Evolutionary conservation across 1,140 invertebrate species (phyloP), one percentile per base, ranked within the genome.

Genomic region (Drosophila pandora): DNA sequence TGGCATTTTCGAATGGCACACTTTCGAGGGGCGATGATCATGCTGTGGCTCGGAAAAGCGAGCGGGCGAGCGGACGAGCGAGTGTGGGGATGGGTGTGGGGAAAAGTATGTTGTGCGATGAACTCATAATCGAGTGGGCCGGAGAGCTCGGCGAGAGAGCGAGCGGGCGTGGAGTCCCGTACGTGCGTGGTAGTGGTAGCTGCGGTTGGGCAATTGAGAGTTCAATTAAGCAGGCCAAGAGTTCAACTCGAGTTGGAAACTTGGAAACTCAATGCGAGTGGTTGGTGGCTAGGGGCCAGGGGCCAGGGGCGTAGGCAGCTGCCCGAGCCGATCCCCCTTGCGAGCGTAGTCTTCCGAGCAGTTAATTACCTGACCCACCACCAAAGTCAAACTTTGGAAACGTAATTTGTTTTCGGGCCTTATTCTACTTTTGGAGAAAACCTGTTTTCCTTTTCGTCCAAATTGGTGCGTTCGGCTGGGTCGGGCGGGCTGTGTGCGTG

Each of bases 221-320:
- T 81, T 87, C 65, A 85, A 88, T 87, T 88, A 85, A 88, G 52
- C 55, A 78, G 61, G 64, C 71, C 75, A 82, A 73, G 67, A 77
- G 52, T 67, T 68, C 74, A 78, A 64, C 60, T 59, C 74, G 56
- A 76, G 53, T 75, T 79, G 50, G 64, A 68, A 68, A 79, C 43
- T 22, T 47, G 39, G 39, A 37, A 37, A 37, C 34, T 37, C 9
- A 17, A n/a, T 13, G 13, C 41, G 10, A 28, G 5, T 5, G 25
- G 25, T 6, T 28, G 3, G 25, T 28, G 25, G 32, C 25, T 6
- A 28, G 25, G 25, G 25, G 25, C 17, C 17, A 28, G 25, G 25
- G 25, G 25, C 32, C 9, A 32, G 8, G 32, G 32, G 32, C 34
- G 10, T 12, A n/a, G 34, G 34, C 34, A 12, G 34, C 30, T 32